phyloP scores from a whole-genome alignment of 2,797 vertebrate species.

The Schizopygopsis pylzovi region DNA sequence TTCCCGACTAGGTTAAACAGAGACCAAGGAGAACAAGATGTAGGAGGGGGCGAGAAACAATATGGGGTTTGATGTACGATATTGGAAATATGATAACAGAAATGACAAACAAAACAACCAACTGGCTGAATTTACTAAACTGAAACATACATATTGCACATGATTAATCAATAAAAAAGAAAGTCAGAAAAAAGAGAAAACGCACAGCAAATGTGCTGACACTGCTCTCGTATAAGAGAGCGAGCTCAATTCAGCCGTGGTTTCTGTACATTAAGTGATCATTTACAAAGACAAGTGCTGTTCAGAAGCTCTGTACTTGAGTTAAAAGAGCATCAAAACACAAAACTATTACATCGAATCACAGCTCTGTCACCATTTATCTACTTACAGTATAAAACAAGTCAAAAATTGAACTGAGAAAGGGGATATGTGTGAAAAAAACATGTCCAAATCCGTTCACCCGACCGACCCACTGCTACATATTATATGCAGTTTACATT shows the following conservation, averaged over 20 bases:
- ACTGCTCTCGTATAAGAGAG: conserved; percentile 32
- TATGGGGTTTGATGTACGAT: conserved; percentile 62
- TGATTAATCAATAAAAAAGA: conserved; percentile 62
- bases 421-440: conserved; percentile 47
- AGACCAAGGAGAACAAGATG: conserved; percentile 65
- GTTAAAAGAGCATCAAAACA: conserved; percentile 36
- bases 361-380: conserved; percentile 25
- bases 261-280: conserved; percentile 57
- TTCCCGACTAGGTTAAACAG: conserved; percentile 75
- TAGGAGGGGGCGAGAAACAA: conserved; percentile 65
- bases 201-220: conserved; percentile 51
- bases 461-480: conserved; percentile 32
- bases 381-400: conserved; percentile 54
- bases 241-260: conserved; percentile 28
- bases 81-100: conserved; percentile 52
- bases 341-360: conserved; percentile 42
- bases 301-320: conserved; percentile 46
- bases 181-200: conserved; percentile 29
- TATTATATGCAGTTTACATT: conserved; percentile 38
- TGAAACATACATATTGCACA: conserved; percentile 77
- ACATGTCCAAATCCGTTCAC: conserved; percentile 36
- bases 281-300: conserved; percentile 63
- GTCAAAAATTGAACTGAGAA: conserved; percentile 30
- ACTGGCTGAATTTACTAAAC: conserved; percentile 67
- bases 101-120: conserved; percentile 46